Evolutionary conservation across 2,888 invertebrate species (phyloP).

Genomic region (Sclerodermus sp.): DNA sequence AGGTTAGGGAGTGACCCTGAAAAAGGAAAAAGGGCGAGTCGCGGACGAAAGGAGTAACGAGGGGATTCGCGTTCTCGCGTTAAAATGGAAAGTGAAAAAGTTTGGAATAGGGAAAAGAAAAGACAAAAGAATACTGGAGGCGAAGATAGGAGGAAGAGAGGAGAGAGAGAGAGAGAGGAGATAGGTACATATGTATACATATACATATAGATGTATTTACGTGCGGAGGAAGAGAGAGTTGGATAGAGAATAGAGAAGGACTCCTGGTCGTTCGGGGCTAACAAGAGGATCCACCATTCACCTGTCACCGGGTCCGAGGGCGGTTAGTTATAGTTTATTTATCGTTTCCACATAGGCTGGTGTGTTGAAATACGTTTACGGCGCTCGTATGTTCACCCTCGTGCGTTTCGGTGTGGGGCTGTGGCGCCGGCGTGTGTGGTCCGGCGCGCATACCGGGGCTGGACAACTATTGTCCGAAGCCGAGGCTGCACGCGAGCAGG

Average conservation of each 20-base stretch:
- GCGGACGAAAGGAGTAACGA: not conserved
- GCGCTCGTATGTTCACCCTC: slow-evolving; percentile 46
- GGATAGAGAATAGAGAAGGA: not conserved
- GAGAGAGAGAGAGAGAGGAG: not conserved
- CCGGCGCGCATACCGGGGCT: slow-evolving; percentile 46
- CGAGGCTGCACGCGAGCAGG: not conserved
- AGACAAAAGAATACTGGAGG: no score
- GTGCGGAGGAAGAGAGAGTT: not conserved
- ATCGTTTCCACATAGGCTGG: slow-evolving; percentile 54
- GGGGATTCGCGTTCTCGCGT: slow-evolving; percentile 9
- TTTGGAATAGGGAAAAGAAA: no score
- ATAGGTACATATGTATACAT: no score
- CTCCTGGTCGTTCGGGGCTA: slow-evolving; percentile 33
- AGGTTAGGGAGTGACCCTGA: no score
- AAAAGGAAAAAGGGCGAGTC: no score
- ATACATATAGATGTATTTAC: not conserved
- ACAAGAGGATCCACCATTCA: slow-evolving; percentile 56
- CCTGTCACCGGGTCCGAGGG: slow-evolving; percentile 53
- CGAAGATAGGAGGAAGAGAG: no score
- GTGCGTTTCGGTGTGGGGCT: slow-evolving; percentile 39
- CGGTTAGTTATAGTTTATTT: slow-evolving; percentile 57
- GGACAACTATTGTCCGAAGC: slow-evolving; percentile 45
- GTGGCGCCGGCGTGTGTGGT: slow-evolving; percentile 57
- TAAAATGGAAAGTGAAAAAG: no score
- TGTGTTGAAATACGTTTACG: slow-evolving; percentile 47